phyloP scores from a whole-genome alignment of 2,113 vertebrate genomes.

The Dolichotis patagonum region DNA sequence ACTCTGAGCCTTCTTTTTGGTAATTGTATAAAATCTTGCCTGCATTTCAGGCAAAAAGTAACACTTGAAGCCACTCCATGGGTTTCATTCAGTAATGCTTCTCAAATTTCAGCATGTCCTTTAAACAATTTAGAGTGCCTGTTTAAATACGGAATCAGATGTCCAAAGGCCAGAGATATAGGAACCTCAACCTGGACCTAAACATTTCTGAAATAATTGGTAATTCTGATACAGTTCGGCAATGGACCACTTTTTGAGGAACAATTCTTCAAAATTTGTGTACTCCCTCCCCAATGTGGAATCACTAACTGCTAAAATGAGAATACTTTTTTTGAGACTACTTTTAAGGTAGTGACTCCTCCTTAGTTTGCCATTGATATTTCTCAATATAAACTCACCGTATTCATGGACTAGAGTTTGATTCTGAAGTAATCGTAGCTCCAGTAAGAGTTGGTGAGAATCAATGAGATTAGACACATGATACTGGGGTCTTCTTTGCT shows the following conservation, averaged over 20 bases:
- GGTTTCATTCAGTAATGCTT: not conserved
- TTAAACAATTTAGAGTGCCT: not conserved
- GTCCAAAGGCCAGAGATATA: not conserved
- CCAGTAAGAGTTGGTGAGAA: not conserved
- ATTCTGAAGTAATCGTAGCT: too few relatives aligned
- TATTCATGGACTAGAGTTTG: not conserved
- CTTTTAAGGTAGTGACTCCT: not conserved
- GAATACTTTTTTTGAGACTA: too few relatives aligned
- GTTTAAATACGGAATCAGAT: not conserved
- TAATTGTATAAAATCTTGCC: not conserved
- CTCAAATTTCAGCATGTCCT: not conserved
- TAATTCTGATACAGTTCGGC: not conserved
- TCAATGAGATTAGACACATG: too few relatives aligned
- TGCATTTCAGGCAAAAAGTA: not conserved
- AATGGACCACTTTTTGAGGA: not conserved
- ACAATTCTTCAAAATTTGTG: not conserved
- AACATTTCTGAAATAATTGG: not conserved
- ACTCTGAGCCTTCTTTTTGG: not conserved
- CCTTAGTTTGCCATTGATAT: not conserved
- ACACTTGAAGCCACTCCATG: not conserved
- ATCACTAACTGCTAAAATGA: not conserved
- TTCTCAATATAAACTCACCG: not conserved
- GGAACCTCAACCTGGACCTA: not conserved
- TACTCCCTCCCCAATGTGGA: not conserved
- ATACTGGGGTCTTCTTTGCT: too few relatives aligned